Conservation (phyloP, 1,140 invertebrate genomes). For the Thaumetopoea pityocampa region DNA sequence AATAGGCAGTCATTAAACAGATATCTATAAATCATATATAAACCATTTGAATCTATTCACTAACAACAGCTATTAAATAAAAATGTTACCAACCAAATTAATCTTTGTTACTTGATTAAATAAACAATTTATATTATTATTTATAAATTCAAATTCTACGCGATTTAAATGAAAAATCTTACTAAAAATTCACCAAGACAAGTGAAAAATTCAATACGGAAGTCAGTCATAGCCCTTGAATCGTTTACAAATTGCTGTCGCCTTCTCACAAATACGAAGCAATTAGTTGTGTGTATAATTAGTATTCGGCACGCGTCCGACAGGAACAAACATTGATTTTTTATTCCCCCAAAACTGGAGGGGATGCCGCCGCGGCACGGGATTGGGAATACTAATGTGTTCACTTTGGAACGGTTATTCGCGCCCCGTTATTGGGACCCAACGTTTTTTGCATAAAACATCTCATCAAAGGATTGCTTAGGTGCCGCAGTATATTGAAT, state of each 20-base stretch:
- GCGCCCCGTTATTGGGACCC: conserved; percentile 59
- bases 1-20: too few relatives aligned
- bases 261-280: conserved; percentile 55
- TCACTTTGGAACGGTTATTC: conserved; percentile 71
- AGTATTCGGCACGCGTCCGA: conserved; percentile 66
- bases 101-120: too few relatives aligned
- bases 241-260: conserved; percentile 42
- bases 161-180: too few relatives aligned
- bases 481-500: conserved; percentile 70
- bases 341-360: conserved; percentile 65
- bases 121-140: too few relatives aligned
- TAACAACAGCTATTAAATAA: too few relatives aligned
- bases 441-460: conserved; percentile 76
- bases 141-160: too few relatives aligned
- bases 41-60: too few relatives aligned
- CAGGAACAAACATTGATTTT: conserved; percentile 74
- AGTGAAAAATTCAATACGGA: conserved; percentile 23
- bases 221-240: conserved; percentile 17
- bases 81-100: too few relatives aligned
- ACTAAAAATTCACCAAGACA: too few relatives aligned
- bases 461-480: conserved; percentile 75
- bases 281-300: conserved; percentile 69
- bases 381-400: conserved; percentile 70
- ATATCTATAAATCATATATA: too few relatives aligned
- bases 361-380: conserved; percentile 43